Base-by-base conservation (phyloP, 2,888 invertebrate species). In the Parthenolecanium corni region DNA sequence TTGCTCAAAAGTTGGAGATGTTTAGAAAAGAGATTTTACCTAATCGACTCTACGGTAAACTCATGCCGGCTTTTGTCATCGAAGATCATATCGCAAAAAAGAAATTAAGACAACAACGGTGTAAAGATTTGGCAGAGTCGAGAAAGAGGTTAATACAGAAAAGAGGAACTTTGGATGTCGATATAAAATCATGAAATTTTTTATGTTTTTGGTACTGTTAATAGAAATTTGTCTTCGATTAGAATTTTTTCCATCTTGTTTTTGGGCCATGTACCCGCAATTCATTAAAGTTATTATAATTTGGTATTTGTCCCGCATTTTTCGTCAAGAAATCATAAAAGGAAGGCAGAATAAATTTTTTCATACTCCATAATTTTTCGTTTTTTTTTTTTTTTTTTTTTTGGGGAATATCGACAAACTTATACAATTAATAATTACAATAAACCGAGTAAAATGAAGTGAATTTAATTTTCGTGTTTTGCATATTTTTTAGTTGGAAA, bases 1-100 rank as follows among this genome's bases (percentile, higher is more conserved):
- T 64, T 11, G 31, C 51, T 25, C 20, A 40, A 11, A 42, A 40
- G 38, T 61, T 64, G 49, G 46, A 64, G 12, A 20, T 53, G 16
- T 52, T 25, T 18, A 40, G 52, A 24, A 31, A 16, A 3, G 38
- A 54, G 62, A 42, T 62, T 11, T 16, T 38, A 3, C 61, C 61
- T 11, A 3, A 20, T 1, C 31, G 52, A 16, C 47, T 58, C 21
- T 20, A 52, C 11, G 61, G 61, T 49, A 52, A 44, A 31, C 24
- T 18, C 18, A 53, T 63, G 51, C 64, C 64, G 3, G 46, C 42
- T 16, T 62, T 12, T 6, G 61, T 62, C 3, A 46, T 64, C 14
- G 24, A 47, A 36, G 62, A 64, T 38, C 31, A 46, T 12, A n/a
- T 20, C 11, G 62, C 62, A 36, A 51, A 23, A 40, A 61, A 40